Evolutionary conservation across 2,113 vertebrate genomes (phyloP), one percentile per base, ranked within the genome.

Genomic region (Xyliphius kryptos): DNA sequence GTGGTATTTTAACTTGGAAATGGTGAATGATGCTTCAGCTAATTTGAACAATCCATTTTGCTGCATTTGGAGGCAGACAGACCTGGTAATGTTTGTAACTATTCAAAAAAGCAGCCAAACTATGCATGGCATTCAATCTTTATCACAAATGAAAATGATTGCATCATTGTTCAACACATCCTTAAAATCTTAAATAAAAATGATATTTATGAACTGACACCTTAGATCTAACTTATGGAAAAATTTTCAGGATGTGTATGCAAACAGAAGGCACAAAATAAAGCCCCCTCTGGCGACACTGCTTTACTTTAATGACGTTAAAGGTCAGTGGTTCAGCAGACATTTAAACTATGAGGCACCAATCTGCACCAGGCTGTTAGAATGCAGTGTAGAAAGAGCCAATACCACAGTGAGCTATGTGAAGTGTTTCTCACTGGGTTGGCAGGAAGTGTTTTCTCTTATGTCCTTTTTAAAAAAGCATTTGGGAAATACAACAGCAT

Each of bases 401-500:
- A 55, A 38, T 37, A 40, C 56, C 49, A 9, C 48, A 53, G 56
- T 44, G 54, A 41, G 47, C 48, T 1, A 41, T 36, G 32, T 4
- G n/a, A 43, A 12, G 19, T n/a, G 32, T 10, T 50, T 16, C 32
- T 52, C 43, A 69, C 63, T 66, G 49, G 60, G 52, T 11, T 59
- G 41, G 13, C 43, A 22, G 48, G 51, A 21, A 52, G 49, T 65
- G 48, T 44, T 54, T 54, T 40, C 43, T 55, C 53, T 21, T 5
- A 9, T 51, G 53, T 41, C 22, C 59, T 44, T 66, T 64, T 64
- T 63, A 10, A 48, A 51, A 46, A 17, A n/a, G 69, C 68, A 73
- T 58, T 63, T 37, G 44, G 70, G 70, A 83, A 77, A 80, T 80
- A 78, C 70, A 80, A 73, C 75, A 76, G 75, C 74, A 83, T 79